Base-by-base conservation (phyloP, 2,797 vertebrate genomes). In the Hapalemur alaotrensis region DNA sequence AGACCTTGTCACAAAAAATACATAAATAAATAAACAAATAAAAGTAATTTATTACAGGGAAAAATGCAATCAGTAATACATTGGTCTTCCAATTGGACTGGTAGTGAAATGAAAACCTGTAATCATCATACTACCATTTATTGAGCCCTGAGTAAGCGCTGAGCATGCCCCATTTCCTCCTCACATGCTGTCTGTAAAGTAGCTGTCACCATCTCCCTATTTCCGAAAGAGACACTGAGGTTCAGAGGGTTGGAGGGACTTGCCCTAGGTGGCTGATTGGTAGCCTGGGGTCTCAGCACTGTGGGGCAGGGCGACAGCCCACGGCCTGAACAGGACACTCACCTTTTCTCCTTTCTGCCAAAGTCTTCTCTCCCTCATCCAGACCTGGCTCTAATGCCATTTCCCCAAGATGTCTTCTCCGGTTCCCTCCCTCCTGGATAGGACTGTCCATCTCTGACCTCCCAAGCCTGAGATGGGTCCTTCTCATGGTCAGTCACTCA, bases 291-390 rank as follows among this genome's bases (percentile, higher is more conserved):
- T 50, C 48, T 80, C 32, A 38, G 30, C 20, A n/a, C n/a, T n/a
- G n/a, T n/a, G n/a, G n/a, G 4, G 79, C 22, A 12, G 1, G 4
- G 59, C 0, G 22, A 54, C 41, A 5, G 0, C 18, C 25, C 18
- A 14, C 0, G 9, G 46, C 6, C 17, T 38, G 6, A 23, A 11
- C 35, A 15, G 1, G 5, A 2, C 8, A 14, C 22, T 7, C 50
- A 22, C 32, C 28, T 78, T 30, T 41, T 17, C 41, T 43, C 38
- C 10, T 61, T 69, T 78, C 54, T 14, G 2, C 38, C 87, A 48
- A 32, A 81, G 52, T 22, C 57, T 17, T 30, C 83, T 30, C 83
- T 52, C 2, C 3, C 28, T 59, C 41, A 8, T 20, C 73, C 32
- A 67, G 25, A 32, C 9, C 11, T 17, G 5, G 22, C 50, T 94